Conservation (phyloP, 2,113 vertebrate species). For the Cyanoliseus patagonus region DNA sequence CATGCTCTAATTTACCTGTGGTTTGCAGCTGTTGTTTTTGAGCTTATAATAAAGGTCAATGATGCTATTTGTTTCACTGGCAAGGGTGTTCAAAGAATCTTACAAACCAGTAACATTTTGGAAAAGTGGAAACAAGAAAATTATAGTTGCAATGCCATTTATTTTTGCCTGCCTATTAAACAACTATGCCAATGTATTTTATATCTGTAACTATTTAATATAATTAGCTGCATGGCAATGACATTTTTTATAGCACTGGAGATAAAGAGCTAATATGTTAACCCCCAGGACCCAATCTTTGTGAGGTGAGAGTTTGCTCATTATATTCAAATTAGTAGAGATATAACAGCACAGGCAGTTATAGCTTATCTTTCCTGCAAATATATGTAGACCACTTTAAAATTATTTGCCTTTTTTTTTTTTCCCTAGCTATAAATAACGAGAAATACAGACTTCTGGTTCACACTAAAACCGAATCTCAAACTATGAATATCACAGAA, state of each 20-base stretch:
- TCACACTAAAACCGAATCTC: constrained; percentile 1
- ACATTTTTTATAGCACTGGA: constrained; percentile 33
- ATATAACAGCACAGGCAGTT: constrained; percentile 15
- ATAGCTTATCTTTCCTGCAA: constrained; percentile 38
- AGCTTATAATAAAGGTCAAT: constrained; percentile 36
- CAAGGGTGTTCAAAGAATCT: not conserved
- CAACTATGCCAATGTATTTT: constrained; percentile 28
- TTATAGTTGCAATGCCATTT: constrained; percentile 10
- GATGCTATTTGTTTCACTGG: constrained; percentile 6
- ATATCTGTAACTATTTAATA: constrained; percentile 55
- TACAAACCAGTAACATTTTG: constrained; percentile 6
- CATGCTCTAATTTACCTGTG: constrained; percentile 54
- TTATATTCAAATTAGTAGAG: constrained; percentile 61
- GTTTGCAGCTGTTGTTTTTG: constrained; percentile 39
- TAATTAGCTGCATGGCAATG: constrained; percentile 45
- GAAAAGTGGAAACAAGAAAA: constrained; percentile 24
- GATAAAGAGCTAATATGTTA: constrained; percentile 58
- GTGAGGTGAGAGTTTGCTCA: constrained; percentile 49
- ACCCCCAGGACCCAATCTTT: constrained; percentile 44
- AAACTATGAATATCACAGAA: not conserved
- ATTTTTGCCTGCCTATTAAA: constrained; percentile 50
- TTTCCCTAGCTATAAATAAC: not conserved
- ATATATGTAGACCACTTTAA: constrained; percentile 32
- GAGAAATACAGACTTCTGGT: not conserved
- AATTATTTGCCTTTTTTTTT: not conserved